Base-by-base conservation (phyloP, 2,797 vertebrate species). In the Margarornis squamiger region DNA sequence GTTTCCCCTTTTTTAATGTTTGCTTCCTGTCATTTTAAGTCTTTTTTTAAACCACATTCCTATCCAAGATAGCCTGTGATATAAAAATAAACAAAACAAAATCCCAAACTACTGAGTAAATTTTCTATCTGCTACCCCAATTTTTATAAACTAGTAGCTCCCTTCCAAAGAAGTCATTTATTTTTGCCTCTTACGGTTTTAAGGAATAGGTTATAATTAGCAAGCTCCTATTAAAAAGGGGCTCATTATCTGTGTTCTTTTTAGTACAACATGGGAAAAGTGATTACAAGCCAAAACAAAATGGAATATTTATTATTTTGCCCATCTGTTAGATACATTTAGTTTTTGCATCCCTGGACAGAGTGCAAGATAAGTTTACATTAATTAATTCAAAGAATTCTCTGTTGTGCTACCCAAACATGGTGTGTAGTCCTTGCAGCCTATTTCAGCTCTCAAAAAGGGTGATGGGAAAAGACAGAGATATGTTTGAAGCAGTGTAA, bases 261-360 rank as follows among this genome's bases (percentile, higher is more conserved):
- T 88, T 83, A 84, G 88, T 95, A 85, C 84, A 95, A 84, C 52
- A 91, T 83, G 78, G 76, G 27, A 39, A 84, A 95, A 95, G 83
- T 74, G 26, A 96, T 97, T 97, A 95, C 92, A 97, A 96, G 92
- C 95, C 90, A 94, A 91, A 97, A 93, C 92, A 97, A 97, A 92
- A 88, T 93, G 52, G 86, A 97, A 95, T 97, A 97, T 97, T 97
- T 97, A 95, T 96, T 97, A 81, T 95, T 97, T 97, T 96, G 73
- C 72, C 96, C 95, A 96, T 97, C 96, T 97, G 95, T 94, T 97
- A 91, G 79, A 95, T 96, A 92, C 45, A 80, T 94, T 97, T 93
- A 81, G 23, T 93, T 95, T 97, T 97, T 95, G 61, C 78, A 62
- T 97, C 84, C 88, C 58, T 93, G 90, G 93, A 93, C 70, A 96